Percentiles rank a stretch among this genome's conserved stretches.
phyloP scores from a whole-genome alignment of 2,888 invertebrate genomes.

The Amiota mariae region DNA sequence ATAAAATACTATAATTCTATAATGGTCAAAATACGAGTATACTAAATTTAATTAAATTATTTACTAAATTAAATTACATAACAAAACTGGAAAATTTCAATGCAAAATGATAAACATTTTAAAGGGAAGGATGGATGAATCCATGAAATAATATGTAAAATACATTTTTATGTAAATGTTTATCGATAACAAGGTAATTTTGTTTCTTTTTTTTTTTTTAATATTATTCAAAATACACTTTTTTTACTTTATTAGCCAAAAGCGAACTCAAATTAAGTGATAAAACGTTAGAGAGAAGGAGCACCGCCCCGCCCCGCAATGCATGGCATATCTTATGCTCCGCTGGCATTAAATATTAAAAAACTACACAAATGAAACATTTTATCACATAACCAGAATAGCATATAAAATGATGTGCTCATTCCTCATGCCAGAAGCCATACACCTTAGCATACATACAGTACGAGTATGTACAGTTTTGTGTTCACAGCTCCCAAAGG shows the following conservation, averaged over 20 bases:
- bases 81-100: no score
- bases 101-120: no score
- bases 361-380: slow-evolving; percentile 63
- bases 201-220: slow-evolving; percentile 42
- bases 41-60: no score
- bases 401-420: no score
- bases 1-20: no score
- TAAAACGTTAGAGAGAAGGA: no score
- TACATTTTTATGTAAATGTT: slow-evolving; percentile 66
- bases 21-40: no score
- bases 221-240: slow-evolving; percentile 32
- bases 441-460: slow-evolving; percentile 20
- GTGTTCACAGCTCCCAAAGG: slow-evolving; percentile 55
- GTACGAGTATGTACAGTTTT: slow-evolving; percentile 21
- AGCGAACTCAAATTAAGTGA: not conserved
- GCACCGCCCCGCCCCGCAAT: no score
- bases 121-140: slow-evolving; percentile 42
- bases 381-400: slow-evolving; percentile 51
- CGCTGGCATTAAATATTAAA: slow-evolving; percentile 63
- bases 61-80: no score
- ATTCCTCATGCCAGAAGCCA: slow-evolving; percentile 7
- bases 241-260: slow-evolving; percentile 25
- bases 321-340: not conserved
- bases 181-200: slow-evolving; percentile 52
- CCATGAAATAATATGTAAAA: slow-evolving; percentile 50